Evolutionary conservation across 2,113 vertebrate species (phyloP).

Genomic region (Potamarius usumacintae): DNA sequence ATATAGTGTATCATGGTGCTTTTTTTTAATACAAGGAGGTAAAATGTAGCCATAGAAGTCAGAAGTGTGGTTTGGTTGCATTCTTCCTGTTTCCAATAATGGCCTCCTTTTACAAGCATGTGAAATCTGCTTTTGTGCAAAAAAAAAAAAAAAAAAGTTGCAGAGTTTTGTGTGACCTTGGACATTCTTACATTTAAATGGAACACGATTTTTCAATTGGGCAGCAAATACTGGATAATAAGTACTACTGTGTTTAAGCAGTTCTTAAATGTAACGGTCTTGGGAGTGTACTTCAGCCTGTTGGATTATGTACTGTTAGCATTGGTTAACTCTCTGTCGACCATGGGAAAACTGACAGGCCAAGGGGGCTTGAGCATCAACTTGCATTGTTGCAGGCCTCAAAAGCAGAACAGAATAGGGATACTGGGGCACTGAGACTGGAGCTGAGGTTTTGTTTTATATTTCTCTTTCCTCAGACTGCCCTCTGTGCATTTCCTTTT

Average conservation of each 20-base stretch:
- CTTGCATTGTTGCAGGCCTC: background rate
- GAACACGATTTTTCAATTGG: background rate
- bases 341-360: background rate
- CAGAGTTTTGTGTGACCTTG: background rate
- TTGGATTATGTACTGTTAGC: background rate
- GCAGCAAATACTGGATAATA: background rate
- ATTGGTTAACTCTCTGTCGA: slow-evolving; percentile 22
- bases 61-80: slow-evolving; percentile 52
- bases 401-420: background rate
- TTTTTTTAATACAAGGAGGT: slow-evolving; percentile 30
- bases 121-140: background rate
- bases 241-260: slow-evolving; percentile 13
- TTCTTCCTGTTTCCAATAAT: slow-evolving; percentile 52
- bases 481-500: background rate
- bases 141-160: background rate
- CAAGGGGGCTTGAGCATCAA: background rate
- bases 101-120: slow-evolving; percentile 33
- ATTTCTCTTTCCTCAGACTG: background rate
- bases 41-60: slow-evolving; percentile 39
- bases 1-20: too few species aligned
- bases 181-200: background rate
- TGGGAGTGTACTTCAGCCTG: background rate
- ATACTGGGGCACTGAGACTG: background rate
- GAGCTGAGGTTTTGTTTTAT: slow-evolving; percentile 20
- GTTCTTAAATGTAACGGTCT: background rate